Base-by-base conservation (phyloP, 2,888 invertebrate genomes). In the Allacma fusca region DNA sequence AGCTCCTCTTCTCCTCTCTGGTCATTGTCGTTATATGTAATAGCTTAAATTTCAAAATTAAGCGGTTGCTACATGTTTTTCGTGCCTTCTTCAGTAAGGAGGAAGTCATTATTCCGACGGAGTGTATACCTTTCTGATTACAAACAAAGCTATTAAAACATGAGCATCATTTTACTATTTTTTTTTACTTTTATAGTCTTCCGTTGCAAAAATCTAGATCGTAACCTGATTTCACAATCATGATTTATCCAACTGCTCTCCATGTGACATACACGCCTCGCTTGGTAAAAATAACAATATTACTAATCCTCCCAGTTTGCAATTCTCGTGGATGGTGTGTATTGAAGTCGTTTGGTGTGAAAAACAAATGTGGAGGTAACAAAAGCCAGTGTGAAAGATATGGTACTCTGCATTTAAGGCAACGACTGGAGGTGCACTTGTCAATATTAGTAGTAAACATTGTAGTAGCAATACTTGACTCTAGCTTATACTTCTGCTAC, bases 151-250 rank as follows among this genome's bases (percentile, higher is more conserved):
- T 50, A 50, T 50, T 50, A 50, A 50, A 50, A 50, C 50, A 16
- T 50, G 50, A 50, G 50, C 50, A 19, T 50, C 19, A 50, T 2
- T 50, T 50, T 12, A 19, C 19, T 16, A 19, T 19, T 50, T 50
- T 50, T 50, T 50, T 50, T 50, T 50, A 50, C 50, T 4, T 19
- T 5, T 19, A 13, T 50, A 50, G 2, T 23, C 62, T 62, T 62
- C 62, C 26, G 16, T 5, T 34, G 21, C 5, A 9, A 9, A 68
- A 68, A 68, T 68, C 68, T 68, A 68, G 68, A 9, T 34, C 68
- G n/a, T 40, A 68, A 21, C 68, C 68, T 68, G 29, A 68, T 68
- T 68, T 68, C 68, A 26, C 40, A 68, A 68, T 7, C n/a, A 23
- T 26, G 23, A 64, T 21, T 16, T 64, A 64, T 64, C 4, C 13